Base-by-base conservation (phyloP, 2,113 vertebrate genomes). In the Mesocricetus auratus region DNA sequence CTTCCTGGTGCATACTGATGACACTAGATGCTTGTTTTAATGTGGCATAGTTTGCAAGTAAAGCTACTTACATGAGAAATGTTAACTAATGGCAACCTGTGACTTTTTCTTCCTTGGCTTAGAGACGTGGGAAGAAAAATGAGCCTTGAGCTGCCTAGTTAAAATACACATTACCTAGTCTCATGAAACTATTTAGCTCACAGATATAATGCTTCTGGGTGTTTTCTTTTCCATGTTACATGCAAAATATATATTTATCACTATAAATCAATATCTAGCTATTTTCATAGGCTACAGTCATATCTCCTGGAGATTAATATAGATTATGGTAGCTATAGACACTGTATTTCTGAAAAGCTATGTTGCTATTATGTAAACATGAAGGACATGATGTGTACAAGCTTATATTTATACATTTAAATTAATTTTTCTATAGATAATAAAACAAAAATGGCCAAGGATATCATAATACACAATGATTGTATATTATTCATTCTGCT, bases 221-320 rank as follows among this genome's bases (percentile, higher is more conserved):
- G 77, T 86, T 97, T 97, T 93, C 92, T 68, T 94, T 82, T 93
- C 83, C 56, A 33, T 92, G 96, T 83, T 96, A 90, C 88, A 95
- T 92, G 96, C 90, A 88, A 96, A 95, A 98, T 92, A 97, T 95
- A 36, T 95, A 96, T 96, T 96, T 96, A 96, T 97, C 82, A 96
- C 42, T 93, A 90, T 97, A 97, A 96, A 97, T 98, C 97, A 97
- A 97, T 98, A 97, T 36, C 89, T 90, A 93, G 64, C 94, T 62
- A 96, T 89, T 68, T 3, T 73, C 62, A 60, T 64, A 7, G 8
- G 86, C 69, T 91, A 31, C 26, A 26, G 92, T 69, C 89, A 50
- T 87, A 42, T 66, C 19, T 68, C 60, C 39, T 77, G 16, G 19
- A 96, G 3, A 56, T 29, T 79, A 50, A 89, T 64, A 69, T 81